A percentile compares a stretch with the other conserved stretches of the same genome.
Evolutionary conservation across 2,797 vertebrate genomes (phyloP).

Genomic region (Anguilla obscura): DNA sequence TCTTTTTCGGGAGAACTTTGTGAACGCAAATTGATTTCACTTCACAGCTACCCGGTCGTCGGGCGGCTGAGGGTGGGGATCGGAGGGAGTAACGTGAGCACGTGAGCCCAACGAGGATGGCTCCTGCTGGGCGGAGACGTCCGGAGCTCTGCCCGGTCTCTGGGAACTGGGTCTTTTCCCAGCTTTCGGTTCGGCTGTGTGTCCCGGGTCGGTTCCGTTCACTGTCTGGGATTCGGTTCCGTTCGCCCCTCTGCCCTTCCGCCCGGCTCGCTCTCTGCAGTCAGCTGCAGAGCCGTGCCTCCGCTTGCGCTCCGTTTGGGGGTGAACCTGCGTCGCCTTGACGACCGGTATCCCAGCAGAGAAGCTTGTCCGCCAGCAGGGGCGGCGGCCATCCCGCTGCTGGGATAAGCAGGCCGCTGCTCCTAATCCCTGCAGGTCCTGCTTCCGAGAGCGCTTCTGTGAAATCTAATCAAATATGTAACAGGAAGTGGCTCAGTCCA

Average conservation of each 20-base stretch:
- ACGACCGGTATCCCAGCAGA: background rate
- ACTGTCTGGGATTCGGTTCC: background rate
- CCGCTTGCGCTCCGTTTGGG: background rate
- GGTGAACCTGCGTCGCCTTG: background rate
- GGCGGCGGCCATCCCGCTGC: background rate
- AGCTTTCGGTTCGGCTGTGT: background rate
- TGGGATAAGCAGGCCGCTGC: background rate
- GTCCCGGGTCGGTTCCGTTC: background rate
- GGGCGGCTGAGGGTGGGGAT: background rate
- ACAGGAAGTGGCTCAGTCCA: background rate
- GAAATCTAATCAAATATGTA: conserved; percentile 20
- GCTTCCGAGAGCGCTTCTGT: background rate
- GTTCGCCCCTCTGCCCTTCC: background rate
- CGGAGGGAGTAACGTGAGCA: background rate
- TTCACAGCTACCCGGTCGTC: background rate
- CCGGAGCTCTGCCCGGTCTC: background rate
- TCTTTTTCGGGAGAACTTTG: background rate
- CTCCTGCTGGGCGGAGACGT: no score
- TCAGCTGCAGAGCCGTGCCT: background rate
- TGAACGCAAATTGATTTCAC: background rate
- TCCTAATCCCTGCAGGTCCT: background rate
- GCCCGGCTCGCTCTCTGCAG: background rate
- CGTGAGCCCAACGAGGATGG: background rate
- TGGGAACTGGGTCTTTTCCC: background rate
- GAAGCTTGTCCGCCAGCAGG: background rate